Base-by-base conservation (phyloP, 2,113 vertebrate species). In the Heliornis fulica region DNA sequence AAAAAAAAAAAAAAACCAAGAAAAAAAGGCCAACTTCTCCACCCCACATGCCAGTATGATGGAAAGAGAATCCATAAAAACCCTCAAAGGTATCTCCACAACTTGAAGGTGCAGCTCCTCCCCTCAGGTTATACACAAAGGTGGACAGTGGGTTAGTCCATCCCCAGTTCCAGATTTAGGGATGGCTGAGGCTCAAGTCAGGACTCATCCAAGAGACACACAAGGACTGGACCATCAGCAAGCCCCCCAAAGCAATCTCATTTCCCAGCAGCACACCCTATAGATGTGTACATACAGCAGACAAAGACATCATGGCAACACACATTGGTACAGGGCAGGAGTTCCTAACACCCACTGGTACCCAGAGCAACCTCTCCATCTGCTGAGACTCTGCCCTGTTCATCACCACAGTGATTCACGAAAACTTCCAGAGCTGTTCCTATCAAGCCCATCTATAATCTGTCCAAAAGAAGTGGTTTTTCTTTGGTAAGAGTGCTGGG, bases 41-140 rank as follows among this genome's bases (percentile, higher is more conserved):
- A 40, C n/a, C 34, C 22, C 11, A 4, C 4, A 11, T 8, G n/a
- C 7, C 79, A 92, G 66, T 4, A 60, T 0, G 1, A 9, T 8
- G 2, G 28, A 13, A 78, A 45, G 13, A 78, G 28, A 54, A 59
- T 13, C 41, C 59, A 34, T 53, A 28, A 94, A 92, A 63, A 3
- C 22, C 38, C 15, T 19, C 36, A 28, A 5, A 57, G 36, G 4
- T 18, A 5, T 68, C 66, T 40, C n/a, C 5, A n/a, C n/a, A n/a
- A n/a, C n/a, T n/a, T 36, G 43, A 59, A 66, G 41, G 21, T 18
- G 29, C 7, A 0, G 29, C 12, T 56, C 46, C 16, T 74, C 26
- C 41, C 29, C 41, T 48, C 12, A 23, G 14, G 4, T 34, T 22
- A 7, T 11, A 56, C 61, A 13, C 1, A 6, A 18, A 36, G 23